Percentiles rank a stretch among this genome's conserved stretches.
Conservation (phyloP, 2,888 invertebrate genomes). For the Acleris sparsana region DNA sequence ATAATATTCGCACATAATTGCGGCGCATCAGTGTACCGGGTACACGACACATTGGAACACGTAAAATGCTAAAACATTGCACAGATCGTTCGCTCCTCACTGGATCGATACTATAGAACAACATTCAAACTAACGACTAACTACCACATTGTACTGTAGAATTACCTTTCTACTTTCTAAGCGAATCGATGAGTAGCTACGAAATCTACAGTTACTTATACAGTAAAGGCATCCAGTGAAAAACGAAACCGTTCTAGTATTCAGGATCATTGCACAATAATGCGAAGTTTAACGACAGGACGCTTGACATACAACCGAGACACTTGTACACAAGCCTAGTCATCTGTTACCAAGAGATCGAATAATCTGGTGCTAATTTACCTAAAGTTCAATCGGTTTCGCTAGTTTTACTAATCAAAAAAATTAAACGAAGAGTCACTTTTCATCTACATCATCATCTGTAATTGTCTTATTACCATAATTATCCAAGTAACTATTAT, state of each 20-base stretch:
- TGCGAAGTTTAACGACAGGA: neutral
- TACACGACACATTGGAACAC: conserved; percentile 19
- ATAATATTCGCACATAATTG: conserved; percentile 27
- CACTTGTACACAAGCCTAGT: conserved; percentile 8
- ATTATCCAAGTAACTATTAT: too few species aligned
- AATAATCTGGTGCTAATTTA: neutral
- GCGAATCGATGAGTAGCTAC: conserved; percentile 28
- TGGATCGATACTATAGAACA: conserved; percentile 6
- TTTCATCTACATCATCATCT: too few species aligned
- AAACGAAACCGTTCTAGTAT: neutral
- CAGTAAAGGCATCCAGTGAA: conserved; percentile 15
- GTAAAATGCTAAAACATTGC: conserved; percentile 12
- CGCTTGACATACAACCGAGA: conserved; percentile 15
- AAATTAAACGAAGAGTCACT: too few species aligned
- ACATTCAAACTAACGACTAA: conserved; percentile 9
- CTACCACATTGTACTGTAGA: conserved; percentile 31
- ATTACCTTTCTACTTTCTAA: conserved; percentile 19
- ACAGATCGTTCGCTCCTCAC: conserved; percentile 14
- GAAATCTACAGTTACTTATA: conserved; percentile 11
- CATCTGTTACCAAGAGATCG: neutral
- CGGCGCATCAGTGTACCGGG: neutral
- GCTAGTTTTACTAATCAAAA: too few species aligned
- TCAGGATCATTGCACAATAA: conserved; percentile 15
- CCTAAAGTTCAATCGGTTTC: too few species aligned
- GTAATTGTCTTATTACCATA: too few species aligned